A percentile compares a stretch with the other conserved stretches of the same genome.
These are phyloP conservation scores for Lycophotia porphyrea DNA, from an alignment of 2,888 invertebrate species.

Conservation along the genomic window DNA sequence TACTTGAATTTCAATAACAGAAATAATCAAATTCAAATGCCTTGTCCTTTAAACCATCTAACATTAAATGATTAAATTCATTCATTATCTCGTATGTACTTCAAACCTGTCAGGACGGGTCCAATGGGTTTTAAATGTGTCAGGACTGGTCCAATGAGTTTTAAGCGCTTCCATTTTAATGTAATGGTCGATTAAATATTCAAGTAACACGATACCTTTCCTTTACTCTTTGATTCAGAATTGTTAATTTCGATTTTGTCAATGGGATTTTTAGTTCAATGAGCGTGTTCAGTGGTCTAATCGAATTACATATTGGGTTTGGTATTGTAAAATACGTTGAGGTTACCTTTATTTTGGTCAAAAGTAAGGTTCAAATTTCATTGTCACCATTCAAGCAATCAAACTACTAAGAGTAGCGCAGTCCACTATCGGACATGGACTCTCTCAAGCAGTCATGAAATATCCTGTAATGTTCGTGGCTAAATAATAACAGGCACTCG, in stretches of 20 bases:
- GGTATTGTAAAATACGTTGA: not conserved
- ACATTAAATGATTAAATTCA: slow-evolving; percentile 40
- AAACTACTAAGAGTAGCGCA: too few relatives aligned
- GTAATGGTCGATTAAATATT: slow-evolving; percentile 60
- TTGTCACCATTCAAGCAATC: too few relatives aligned
- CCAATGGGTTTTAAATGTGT: slow-evolving; percentile 52
- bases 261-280: slow-evolving; percentile 37
- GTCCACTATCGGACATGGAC: too few relatives aligned
- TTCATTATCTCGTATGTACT: not conserved
- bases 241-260: slow-evolving; percentile 51
- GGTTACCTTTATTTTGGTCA: not conserved
- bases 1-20: not conserved
- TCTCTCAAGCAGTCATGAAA: not conserved
- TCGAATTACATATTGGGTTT: slow-evolving; percentile 11
- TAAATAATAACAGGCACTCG: too few relatives aligned
- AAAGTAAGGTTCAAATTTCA: too few relatives aligned
- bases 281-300: slow-evolving; percentile 35
- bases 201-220: slow-evolving; percentile 49
- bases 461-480: not conserved
- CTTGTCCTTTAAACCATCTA: not conserved
- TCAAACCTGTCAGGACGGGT: slow-evolving; percentile 19
- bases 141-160: slow-evolving; percentile 32
- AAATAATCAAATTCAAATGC: not conserved
- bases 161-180: slow-evolving; percentile 54
- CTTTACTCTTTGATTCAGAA: slow-evolving; percentile 49